Evolutionary conservation across 2,797 vertebrate species (phyloP).

Genomic region (Cercopithecus mitis): DNA sequence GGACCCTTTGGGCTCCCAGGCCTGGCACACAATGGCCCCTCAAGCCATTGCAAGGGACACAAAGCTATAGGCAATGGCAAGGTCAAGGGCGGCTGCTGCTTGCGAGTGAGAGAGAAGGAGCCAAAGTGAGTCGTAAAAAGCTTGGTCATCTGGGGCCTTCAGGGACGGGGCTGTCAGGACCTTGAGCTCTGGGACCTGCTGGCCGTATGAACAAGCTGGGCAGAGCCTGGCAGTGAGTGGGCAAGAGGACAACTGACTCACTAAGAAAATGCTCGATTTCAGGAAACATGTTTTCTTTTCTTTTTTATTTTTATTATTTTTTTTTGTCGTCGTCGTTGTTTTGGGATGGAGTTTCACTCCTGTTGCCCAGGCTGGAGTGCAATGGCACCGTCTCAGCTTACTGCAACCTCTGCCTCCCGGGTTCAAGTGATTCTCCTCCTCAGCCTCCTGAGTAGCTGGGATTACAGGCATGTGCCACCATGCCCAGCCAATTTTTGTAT

Average conservation of each 20-base stretch:
- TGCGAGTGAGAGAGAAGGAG: not conserved
- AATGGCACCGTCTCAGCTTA: not conserved
- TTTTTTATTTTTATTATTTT: too few relatives aligned
- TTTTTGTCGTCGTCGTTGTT: rapidly evolving
- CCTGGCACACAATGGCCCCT: not conserved
- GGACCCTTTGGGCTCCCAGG: not conserved
- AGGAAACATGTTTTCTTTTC: not conserved
- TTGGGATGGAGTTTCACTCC: not conserved
- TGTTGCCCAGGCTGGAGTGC: not conserved
- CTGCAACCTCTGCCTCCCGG: not conserved
- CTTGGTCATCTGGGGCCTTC: rapidly evolving
- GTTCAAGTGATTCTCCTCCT: not conserved
- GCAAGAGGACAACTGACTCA: rapidly evolving
- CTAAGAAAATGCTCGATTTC: rapidly evolving
- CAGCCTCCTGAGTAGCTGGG: not conserved
- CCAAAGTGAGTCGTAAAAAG: rapidly evolving
- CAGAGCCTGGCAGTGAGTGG: rapidly evolving
- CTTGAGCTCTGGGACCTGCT: not conserved
- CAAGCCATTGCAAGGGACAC: not conserved
- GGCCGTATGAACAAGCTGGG: rapidly evolving
- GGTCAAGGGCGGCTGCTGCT: not conserved
- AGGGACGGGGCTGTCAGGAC: rapidly evolving
- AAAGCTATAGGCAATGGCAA: rapidly evolving
- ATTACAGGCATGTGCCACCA: not conserved
- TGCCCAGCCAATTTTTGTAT: not conserved